Evolutionary conservation across 2,113 vertebrate genomes (phyloP).

Genomic region (Loxodonta africana): DNA sequence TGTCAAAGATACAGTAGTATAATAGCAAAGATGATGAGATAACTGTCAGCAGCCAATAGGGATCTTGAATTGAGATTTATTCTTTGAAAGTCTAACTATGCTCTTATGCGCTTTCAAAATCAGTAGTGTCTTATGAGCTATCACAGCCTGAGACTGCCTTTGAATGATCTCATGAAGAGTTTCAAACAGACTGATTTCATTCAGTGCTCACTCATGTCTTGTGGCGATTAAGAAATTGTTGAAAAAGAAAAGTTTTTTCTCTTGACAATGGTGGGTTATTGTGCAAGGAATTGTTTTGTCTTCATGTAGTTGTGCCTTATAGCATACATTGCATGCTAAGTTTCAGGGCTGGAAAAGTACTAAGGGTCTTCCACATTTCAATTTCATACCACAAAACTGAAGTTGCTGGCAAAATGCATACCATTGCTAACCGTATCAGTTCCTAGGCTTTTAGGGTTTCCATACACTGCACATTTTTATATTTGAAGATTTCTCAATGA

Average conservation of each 20-base stretch:
- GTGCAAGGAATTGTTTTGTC: constrained; percentile 59
- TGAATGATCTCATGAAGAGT: constrained; percentile 68
- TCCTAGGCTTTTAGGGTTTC: constrained; percentile 47
- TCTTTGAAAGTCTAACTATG: constrained; percentile 70
- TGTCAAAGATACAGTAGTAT: constrained; percentile 33
- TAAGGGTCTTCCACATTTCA: constrained; percentile 12
- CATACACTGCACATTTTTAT: constrained; percentile 54
- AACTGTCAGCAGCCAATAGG: constrained; percentile 63
- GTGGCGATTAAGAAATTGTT: constrained; percentile 72
- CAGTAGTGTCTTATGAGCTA: constrained; percentile 72
- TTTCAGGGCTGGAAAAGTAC: constrained; percentile 47
- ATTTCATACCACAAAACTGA: constrained; percentile 71
- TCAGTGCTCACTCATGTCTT: constrained; percentile 69
- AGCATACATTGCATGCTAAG: constrained; percentile 61
- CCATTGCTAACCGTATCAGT: constrained; percentile 32
- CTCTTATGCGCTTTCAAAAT: constrained; percentile 72
- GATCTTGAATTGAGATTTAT: constrained; percentile 77
- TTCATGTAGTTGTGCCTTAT: constrained; percentile 50
- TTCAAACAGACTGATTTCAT: constrained; percentile 77
- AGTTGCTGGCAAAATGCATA: constrained; percentile 47
- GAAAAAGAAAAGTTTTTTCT: constrained; percentile 61
- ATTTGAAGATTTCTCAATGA: constrained; percentile 68
- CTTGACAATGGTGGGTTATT: constrained; percentile 71
- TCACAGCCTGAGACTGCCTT: constrained; percentile 72
- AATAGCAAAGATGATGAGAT: constrained; percentile 74